A percentile compares a stretch with the other conserved stretches of the same genome.
Evolutionary conservation across 2,797 vertebrate species (phyloP).

Genomic region (Hemitrygon akajei): DNA sequence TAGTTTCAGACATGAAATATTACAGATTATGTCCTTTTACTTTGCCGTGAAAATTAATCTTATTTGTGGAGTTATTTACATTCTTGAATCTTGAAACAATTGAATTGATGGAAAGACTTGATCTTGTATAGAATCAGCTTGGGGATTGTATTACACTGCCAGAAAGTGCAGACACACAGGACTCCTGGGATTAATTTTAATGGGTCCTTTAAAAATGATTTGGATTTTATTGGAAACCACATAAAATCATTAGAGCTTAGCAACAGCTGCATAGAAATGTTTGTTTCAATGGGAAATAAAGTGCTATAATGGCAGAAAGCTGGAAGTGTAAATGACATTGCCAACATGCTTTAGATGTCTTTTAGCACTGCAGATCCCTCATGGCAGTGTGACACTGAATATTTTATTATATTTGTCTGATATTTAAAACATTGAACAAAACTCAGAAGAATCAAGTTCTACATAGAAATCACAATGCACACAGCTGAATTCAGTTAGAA

Average conservation of each 20-base stretch:
- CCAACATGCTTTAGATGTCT: neutral
- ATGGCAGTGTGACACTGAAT: neutral
- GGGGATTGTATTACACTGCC: neutral
- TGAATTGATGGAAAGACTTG: neutral
- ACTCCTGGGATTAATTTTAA: constrained; percentile 23
- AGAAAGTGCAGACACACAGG: neutral
- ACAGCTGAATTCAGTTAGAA: neutral
- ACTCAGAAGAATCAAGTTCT: neutral
- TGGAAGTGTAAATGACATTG: neutral
- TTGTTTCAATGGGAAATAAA: constrained; percentile 1
- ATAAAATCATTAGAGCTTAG: constrained; percentile 22
- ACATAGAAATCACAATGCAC: neutral
- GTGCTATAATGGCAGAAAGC: neutral
- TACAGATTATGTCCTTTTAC: neutral
- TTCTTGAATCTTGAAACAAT: neutral
- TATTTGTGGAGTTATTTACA: neutral
- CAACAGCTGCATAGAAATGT: neutral
- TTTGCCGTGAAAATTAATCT: neutral
- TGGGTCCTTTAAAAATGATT: constrained; percentile 23
- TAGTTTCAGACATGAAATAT: neutral
- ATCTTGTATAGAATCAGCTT: neutral
- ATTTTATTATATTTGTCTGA: neutral
- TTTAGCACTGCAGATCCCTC: neutral
- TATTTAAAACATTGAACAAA: neutral
- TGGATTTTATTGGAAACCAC: constrained; percentile 23